These are phyloP conservation scores for Mythimna albipuncta DNA, from an alignment of 2,888 invertebrate species.

Conservation along the genomic window DNA sequence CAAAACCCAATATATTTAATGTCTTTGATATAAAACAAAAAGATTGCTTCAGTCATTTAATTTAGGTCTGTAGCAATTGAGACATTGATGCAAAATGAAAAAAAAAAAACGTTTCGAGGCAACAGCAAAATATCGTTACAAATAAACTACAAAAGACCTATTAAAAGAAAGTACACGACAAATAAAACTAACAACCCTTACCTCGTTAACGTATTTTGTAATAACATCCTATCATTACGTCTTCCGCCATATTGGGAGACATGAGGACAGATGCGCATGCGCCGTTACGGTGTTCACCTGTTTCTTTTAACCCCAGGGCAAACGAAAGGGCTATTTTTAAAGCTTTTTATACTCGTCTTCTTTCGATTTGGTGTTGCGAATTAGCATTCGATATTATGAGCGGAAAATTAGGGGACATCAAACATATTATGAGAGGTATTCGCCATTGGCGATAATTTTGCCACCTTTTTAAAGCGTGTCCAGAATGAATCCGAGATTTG, in stretches of 20 bases:
- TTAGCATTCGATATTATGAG: slow-evolving; percentile 38
- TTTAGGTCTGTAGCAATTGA: not conserved
- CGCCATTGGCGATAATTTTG: slow-evolving; percentile 35
- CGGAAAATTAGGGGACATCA: slow-evolving; percentile 50
- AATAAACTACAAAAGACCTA: slow-evolving; percentile 7
- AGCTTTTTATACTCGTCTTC: slow-evolving; percentile 18
- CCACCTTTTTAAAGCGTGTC: not conserved
- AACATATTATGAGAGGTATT: slow-evolving; percentile 3
- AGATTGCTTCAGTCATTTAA: no score
- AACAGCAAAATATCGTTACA: not conserved
- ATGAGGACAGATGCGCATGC: slow-evolving; percentile 47
- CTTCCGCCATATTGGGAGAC: slow-evolving; percentile 51
- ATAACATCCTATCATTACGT: slow-evolving; percentile 51
- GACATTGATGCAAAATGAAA: not conserved
- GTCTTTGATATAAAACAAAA: no score
- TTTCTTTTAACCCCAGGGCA: slow-evolving; percentile 51
- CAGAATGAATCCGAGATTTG: not conserved
- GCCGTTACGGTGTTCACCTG: slow-evolving; percentile 61
- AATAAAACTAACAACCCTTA: slow-evolving; percentile 17
- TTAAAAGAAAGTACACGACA: slow-evolving; percentile 6
- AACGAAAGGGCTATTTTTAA: slow-evolving; percentile 32
- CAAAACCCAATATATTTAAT: no score
- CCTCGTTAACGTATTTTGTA: slow-evolving; percentile 58
- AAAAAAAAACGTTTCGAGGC: not conserved
- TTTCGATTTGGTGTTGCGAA: slow-evolving; percentile 46